Evolutionary conservation across 2,888 invertebrate species (phyloP).

Genomic region (Pemphredon lugubris): DNA sequence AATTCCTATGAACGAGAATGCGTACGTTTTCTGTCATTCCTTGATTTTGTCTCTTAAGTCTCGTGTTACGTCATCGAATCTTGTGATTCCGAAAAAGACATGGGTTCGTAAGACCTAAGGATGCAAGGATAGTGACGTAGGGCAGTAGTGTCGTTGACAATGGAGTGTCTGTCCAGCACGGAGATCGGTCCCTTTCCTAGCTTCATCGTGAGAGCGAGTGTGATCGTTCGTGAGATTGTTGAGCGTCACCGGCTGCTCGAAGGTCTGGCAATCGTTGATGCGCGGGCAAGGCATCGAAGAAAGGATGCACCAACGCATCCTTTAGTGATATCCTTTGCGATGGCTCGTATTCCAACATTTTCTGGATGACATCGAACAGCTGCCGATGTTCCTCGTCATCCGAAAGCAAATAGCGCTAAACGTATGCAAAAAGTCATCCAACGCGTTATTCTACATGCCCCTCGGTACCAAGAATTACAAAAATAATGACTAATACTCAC

Average conservation of each 20-base stretch:
- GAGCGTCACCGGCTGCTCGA: constrained; percentile 81
- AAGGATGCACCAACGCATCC: constrained; percentile 95
- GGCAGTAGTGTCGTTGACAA: constrained; percentile 54
- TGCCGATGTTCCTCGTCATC: constrained; percentile 95
- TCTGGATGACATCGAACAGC: constrained; percentile 95
- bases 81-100: constrained; percentile 36
- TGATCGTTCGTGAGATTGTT: constrained; percentile 85
- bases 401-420: constrained; percentile 93
- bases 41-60: constrained; percentile 1
- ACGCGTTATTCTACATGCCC: background rate
- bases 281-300: constrained; percentile 93
- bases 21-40: background rate
- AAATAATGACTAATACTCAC: constrained; percentile 83
- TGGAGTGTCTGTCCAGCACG: constrained; percentile 71
- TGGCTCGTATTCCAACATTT: constrained; percentile 99
- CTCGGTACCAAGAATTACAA: background rate
- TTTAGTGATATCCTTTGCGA: constrained; percentile 92
- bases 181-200: constrained; percentile 78
- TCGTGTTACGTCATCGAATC: constrained; percentile 60
- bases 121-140: constrained; percentile 44
- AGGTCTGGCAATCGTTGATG: constrained; percentile 88
- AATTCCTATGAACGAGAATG: background rate
- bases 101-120: constrained; percentile 40
- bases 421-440: constrained; percentile 47
- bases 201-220: constrained; percentile 89